Evolutionary conservation across 2,888 invertebrate genomes (phyloP).

Genomic region (Adela reaumurella): DNA sequence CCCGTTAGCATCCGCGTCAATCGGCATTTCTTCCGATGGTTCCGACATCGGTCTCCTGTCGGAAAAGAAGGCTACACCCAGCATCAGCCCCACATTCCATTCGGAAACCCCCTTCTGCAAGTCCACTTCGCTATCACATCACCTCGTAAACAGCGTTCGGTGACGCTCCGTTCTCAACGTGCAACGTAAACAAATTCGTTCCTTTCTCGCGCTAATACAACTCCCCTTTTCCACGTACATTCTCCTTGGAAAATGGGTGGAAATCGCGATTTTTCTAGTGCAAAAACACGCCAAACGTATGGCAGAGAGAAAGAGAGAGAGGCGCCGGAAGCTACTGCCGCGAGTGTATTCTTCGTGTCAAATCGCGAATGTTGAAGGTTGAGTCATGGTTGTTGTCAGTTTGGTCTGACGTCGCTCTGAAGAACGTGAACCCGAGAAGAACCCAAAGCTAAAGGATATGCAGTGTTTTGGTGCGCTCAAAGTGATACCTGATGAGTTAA

Average conservation of each 20-base stretch:
- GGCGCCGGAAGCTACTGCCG: no score
- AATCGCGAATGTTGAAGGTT: no score
- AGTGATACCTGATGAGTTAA: no score
- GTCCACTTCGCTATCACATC: background rate
- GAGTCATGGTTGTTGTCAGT: no score
- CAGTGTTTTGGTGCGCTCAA: no score
- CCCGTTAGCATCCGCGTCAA: background rate
- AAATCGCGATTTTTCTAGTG: background rate
- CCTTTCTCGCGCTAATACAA: background rate
- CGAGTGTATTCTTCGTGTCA: no score
- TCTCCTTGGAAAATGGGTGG: background rate
- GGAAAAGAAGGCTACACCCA: background rate
- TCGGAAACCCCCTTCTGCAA: background rate
- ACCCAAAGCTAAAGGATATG: no score
- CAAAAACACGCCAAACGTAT: no score
- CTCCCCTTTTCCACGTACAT: background rate
- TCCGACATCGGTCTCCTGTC: background rate
- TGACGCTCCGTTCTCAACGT: background rate
- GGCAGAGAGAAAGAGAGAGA: no score
- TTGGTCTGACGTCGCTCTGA: no score
- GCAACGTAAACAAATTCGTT: background rate
- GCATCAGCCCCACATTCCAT: background rate
- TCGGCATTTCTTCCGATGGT: background rate
- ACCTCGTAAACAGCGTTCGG: background rate
- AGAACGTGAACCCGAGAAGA: no score